These are phyloP conservation scores for Pristiophorus japonicus DNA, from an alignment of 2,113 vertebrate species.

Conservation along the genomic window DNA sequence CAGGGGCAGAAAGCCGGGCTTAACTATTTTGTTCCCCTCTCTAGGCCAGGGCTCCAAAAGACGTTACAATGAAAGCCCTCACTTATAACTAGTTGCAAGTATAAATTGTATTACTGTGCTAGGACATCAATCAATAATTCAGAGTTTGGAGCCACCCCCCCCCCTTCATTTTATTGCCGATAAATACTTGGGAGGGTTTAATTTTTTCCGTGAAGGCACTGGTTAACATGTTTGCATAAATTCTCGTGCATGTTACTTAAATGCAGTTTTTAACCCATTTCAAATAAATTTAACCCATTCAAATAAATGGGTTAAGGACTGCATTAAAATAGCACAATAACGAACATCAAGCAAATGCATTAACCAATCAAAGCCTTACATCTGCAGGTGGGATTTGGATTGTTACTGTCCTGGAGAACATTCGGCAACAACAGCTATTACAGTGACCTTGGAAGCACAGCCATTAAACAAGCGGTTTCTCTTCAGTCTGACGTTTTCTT, in stretches of 20 bases:
- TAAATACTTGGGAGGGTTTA: neutral
- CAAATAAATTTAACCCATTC: neutral
- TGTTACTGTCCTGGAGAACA: neutral
- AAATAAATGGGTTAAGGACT: conserved; percentile 6
- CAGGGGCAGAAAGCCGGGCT: neutral
- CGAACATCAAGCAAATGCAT: neutral
- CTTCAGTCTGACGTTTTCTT: conserved; percentile 22
- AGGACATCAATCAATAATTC: neutral
- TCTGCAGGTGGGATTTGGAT: neutral
- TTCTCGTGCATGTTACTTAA: neutral
- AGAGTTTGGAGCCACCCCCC: neutral
- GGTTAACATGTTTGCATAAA: neutral
- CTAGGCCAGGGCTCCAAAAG: neutral
- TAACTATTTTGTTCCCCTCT: neutral
- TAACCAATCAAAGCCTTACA: neutral
- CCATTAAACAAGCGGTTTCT: conserved; percentile 25
- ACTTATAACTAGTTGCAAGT: neutral
- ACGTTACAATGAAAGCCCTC: neutral
- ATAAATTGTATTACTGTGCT: neutral
- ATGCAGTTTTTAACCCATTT: neutral
- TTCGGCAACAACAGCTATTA: conserved; percentile 14
- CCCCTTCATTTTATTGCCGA: neutral
- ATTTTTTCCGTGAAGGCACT: neutral
- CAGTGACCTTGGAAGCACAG: conserved; percentile 13
- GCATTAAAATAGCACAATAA: neutral